These are phyloP conservation scores for Hydriomena furcata DNA, from an alignment of 2,888 invertebrate species.

Conservation along the genomic window DNA sequence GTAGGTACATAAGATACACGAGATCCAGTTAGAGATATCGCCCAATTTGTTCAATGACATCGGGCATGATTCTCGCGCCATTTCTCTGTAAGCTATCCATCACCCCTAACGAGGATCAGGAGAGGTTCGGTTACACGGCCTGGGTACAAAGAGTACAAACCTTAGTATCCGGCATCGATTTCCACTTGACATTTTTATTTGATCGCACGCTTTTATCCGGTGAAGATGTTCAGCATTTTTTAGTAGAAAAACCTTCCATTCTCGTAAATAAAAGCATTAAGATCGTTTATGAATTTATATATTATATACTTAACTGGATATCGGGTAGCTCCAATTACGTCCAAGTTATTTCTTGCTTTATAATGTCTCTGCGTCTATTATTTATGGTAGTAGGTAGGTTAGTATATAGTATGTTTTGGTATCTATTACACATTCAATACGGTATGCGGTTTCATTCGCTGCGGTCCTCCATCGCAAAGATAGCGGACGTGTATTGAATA, in stretches of 20 bases:
- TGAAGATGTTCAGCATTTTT: not conserved
- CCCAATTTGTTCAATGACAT: constrained; percentile 46
- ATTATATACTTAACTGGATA: no score
- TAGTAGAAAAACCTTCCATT: not conserved
- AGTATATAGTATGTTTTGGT: no score
- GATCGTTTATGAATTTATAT: no score
- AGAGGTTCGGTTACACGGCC: constrained; percentile 15
- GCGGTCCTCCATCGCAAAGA: constrained; percentile 55
- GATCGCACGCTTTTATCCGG: constrained; percentile 13
- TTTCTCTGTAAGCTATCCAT: constrained; percentile 48
- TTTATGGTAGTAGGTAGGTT: no score
- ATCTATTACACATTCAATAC: constrained; percentile 43
- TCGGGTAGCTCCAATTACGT: no score
- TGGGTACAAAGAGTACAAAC: constrained; percentile 36
- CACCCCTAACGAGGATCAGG: constrained; percentile 58
- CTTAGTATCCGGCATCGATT: constrained; percentile 55
- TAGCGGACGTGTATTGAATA: constrained; percentile 66
- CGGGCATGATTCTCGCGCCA: constrained; percentile 38
- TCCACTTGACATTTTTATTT: constrained; percentile 44
- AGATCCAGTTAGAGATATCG: constrained; percentile 40
- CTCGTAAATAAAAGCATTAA: not conserved
- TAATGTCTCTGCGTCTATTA: constrained; percentile 23
- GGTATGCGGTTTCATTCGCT: constrained; percentile 53
- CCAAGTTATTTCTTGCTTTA: constrained; percentile 7
- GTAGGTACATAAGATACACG: constrained; percentile 39